Conservation (phyloP, 2,888 invertebrate species). For the Actias luna region DNA sequence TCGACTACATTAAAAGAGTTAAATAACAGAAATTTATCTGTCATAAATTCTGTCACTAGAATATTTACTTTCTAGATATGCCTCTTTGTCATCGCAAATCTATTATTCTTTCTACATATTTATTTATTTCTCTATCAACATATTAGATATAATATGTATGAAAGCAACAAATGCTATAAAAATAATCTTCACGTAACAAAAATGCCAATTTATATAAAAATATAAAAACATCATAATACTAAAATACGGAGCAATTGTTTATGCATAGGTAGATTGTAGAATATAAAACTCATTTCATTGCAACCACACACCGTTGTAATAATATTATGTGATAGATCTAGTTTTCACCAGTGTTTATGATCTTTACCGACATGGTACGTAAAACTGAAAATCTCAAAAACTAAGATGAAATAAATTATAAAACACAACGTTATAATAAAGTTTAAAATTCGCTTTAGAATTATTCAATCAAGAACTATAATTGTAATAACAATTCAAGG, state of each 20-base stretch:
- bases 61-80: too few relatives aligned
- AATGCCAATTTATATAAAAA: neutral
- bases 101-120: neutral
- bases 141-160: neutral
- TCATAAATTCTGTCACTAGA: too few relatives aligned
- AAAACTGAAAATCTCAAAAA: neutral
- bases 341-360: conserved; percentile 17
- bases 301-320: conserved; percentile 49
- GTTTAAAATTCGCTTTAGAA: too few relatives aligned
- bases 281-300: conserved; percentile 27
- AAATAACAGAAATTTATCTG: too few relatives aligned
- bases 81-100: neutral
- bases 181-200: neutral
- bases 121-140: neutral
- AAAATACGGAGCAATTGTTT: conserved; percentile 1
- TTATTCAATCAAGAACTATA: neutral
- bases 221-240: conserved; percentile 1
- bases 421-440: too few relatives aligned
- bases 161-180: neutral
- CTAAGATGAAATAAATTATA: neutral
- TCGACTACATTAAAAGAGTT: too few relatives aligned
- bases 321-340: conserved; percentile 25
- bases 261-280: neutral
- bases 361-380: neutral
- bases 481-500: neutral